Percentiles rank a stretch among this genome's conserved stretches.
These are phyloP conservation scores for Cassiopea andromeda DNA, from an alignment of 30 jellyfish, hydroid and myxozoan genomes.

Conservation along the genomic window DNA sequence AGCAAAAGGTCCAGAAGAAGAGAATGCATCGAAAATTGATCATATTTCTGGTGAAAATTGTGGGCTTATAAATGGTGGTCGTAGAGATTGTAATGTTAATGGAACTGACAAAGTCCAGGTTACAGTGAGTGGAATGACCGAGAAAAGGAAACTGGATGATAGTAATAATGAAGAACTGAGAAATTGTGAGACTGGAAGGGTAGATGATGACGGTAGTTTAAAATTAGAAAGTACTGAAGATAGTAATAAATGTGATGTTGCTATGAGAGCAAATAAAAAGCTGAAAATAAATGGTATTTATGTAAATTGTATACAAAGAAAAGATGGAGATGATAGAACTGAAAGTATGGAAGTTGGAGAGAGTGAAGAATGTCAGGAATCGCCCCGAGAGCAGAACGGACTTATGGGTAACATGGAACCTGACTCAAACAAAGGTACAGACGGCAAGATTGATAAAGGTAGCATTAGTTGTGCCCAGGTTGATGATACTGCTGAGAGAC, in stretches of 20 bases:
- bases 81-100: background rate
- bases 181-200: background rate
- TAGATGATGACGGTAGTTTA: background rate
- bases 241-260: conserved; percentile 1
- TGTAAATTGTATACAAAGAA: conserved; percentile 3
- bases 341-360: background rate
- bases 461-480: background rate
- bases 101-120: background rate
- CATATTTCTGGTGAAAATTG: background rate
- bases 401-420: background rate
- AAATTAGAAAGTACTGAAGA: background rate
- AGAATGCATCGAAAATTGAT: background rate
- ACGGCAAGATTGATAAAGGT: background rate
- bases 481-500: background rate
- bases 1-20: background rate
- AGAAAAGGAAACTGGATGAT: conserved; percentile 4
- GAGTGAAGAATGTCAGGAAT: background rate
- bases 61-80: background rate
- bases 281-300: conserved; percentile 24
- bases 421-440: no score
- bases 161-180: background rate
- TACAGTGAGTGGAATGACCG: background rate
- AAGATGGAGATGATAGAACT: conserved; percentile 13
- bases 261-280: conserved; percentile 6
- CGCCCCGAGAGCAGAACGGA: background rate